Evolutionary conservation across 2,888 invertebrate genomes (phyloP).

Genomic region (Callyntrura guangdongensis): DNA sequence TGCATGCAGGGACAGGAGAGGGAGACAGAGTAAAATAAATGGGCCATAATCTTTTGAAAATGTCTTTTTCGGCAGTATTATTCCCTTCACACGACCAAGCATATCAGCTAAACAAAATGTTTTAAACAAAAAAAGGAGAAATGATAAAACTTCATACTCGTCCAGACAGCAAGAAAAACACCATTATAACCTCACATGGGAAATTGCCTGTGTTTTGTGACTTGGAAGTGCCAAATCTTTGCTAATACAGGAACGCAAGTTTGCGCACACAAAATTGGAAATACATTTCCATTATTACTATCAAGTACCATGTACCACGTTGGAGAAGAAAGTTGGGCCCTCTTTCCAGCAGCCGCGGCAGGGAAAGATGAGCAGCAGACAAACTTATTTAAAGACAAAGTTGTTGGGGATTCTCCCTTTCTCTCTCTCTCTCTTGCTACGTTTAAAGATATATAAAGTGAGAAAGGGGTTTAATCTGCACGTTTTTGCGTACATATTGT

Average conservation of each 20-base stretch:
- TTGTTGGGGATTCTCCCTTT: slow-evolving; percentile 17
- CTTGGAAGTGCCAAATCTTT: slow-evolving; percentile 35
- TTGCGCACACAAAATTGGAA: background rate
- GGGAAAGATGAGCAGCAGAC: no score
- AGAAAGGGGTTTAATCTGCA: background rate
- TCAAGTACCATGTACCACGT: background rate
- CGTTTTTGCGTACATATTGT: slow-evolving; percentile 19
- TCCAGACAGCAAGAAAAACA: slow-evolving; percentile 30
- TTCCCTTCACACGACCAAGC: background rate
- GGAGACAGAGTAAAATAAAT: slow-evolving; percentile 40
- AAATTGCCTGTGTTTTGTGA: slow-evolving; percentile 55
- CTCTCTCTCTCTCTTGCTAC: background rate
- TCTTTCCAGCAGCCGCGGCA: no score
- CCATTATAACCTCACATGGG: slow-evolving; percentile 26
- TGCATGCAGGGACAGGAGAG: background rate
- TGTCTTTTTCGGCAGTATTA: slow-evolving; percentile 24
- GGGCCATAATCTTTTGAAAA: slow-evolving; percentile 43
- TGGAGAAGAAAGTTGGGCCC: slow-evolving; percentile 13
- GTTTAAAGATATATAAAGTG: background rate
- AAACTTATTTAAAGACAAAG: slow-evolving; percentile 4
- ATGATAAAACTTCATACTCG: slow-evolving; percentile 58
- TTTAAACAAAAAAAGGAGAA: slow-evolving; percentile 28
- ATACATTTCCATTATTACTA: slow-evolving; percentile 17
- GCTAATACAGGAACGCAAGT: background rate
- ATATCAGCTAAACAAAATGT: slow-evolving; percentile 49